Base-by-base conservation (phyloP, 2,113 vertebrate species). In the Phoxinus phoxinus region DNA sequence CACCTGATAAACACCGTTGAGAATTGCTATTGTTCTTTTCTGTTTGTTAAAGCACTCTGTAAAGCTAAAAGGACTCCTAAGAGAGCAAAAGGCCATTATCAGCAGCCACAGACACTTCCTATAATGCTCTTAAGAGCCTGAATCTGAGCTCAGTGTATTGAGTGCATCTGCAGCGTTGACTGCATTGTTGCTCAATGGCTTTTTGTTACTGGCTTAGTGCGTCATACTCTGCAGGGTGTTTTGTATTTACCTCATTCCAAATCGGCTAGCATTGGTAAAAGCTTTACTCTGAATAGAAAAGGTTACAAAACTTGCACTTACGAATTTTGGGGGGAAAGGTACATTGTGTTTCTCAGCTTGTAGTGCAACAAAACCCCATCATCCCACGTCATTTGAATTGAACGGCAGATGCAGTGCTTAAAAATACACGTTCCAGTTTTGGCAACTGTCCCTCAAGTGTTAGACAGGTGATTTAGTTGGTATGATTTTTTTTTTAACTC, bases 1-100 rank as follows among this genome's bases (percentile, higher is more conserved):
- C 80, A 69, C 41, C 83, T 75, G 77, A 81, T 84, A 48, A 87
- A 81, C 75, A 56, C 56, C 30, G 19, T 41, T 67, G 59, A 85
- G 30, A 61, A 37, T 53, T 2, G 30, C 32, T 25, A 11, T 74
- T 87, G 53, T 74, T n/a, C 72, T 80, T 44, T 11, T 63, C 41
- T 37, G 12, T 84, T 73, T 87, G 65, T 85, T 85, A 85, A 77
- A 56, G 61, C 48, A 37, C 61, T 48, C 12, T 51, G 72, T 78
- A 67, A 85, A 46, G 15, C 59, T 37, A 32, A 65, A 69, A 35
- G 0, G 59, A 69, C 46, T 78, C 74, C 74, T 78, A 77, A 85
- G 61, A 61, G 84, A 78, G 48, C 23, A 30, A 35, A 77, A 51
- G 21, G 58, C 44, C 51, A 67, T 85, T 85, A 85, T 78, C 61